Evolutionary conservation across 1,140 invertebrate species (phyloP).

Genomic region (Anastrepha obliqua): DNA sequence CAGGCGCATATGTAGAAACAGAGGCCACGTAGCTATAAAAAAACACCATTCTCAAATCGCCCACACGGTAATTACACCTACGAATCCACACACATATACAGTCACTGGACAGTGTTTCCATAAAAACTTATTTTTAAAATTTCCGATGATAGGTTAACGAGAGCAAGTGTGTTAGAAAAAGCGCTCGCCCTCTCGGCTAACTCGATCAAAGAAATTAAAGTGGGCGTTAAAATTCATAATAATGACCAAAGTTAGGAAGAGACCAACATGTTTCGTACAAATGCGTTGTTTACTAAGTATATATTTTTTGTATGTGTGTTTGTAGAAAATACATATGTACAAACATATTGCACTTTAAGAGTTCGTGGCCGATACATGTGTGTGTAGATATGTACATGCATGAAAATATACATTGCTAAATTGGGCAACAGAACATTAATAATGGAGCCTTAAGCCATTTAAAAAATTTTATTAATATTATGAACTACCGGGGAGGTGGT

Average conservation of each 20-base stretch:
- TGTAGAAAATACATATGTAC: too few relatives aligned
- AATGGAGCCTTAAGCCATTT: not conserved
- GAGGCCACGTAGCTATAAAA: conserved; percentile 18
- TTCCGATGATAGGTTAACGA: not conserved
- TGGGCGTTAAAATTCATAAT: not conserved
- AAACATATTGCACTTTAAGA: not conserved
- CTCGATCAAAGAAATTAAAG: not conserved
- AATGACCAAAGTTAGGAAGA: not conserved
- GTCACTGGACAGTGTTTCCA: conserved; percentile 51
- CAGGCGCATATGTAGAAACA: conserved; percentile 34
- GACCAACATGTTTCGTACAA: not conserved
- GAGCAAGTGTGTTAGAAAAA: not conserved
- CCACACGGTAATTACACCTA: conserved; percentile 54
- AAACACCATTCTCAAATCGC: conserved; percentile 23
- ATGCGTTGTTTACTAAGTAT: not conserved
- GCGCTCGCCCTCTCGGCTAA: not conserved
- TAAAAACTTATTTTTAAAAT: not conserved
- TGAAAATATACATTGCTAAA: not conserved
- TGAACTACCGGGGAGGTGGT: too few relatives aligned
- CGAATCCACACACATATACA: conserved; percentile 57
- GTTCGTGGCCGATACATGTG: not conserved
- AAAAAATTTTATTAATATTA: not conserved
- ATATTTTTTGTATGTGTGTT: not conserved
- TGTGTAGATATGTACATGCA: not conserved
- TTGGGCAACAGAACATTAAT: too few relatives aligned